Conservation (phyloP, 2,113 vertebrate species). For the Pterocles gutturalis region DNA sequence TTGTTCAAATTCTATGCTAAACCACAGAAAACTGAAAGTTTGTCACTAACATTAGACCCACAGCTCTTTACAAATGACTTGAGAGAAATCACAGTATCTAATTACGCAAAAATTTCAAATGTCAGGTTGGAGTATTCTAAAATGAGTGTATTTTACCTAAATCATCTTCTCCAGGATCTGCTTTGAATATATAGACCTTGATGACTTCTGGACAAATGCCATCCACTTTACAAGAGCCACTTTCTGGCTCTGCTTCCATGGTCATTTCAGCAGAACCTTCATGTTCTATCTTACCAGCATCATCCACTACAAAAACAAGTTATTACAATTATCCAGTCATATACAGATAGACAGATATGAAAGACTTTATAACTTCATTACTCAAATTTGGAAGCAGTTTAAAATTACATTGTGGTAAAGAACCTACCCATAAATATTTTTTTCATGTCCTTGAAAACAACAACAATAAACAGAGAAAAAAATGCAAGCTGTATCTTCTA, state of each 20-base stretch:
- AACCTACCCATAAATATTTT: constrained; percentile 2
- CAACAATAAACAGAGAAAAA: background rate
- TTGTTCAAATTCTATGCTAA: background rate
- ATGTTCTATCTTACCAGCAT: constrained; percentile 95
- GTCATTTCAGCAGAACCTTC: constrained; percentile 92
- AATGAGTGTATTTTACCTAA: constrained; percentile 84
- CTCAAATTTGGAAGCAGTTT: constrained; percentile 12
- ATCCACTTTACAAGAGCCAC: constrained; percentile 93
- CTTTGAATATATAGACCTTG: constrained; percentile 99
- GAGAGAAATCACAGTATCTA: background rate
- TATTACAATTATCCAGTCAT: constrained; percentile 50
- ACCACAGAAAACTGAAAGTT: background rate
- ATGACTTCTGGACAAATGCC: constrained; percentile 94
- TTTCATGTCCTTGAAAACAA: background rate
- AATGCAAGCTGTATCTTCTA: background rate
- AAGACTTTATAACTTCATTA: background rate
- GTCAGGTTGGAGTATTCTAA: constrained; percentile 21
- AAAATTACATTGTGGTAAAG: background rate
- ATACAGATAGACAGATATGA: constrained; percentile 20
- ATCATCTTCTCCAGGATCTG: constrained; percentile 96
- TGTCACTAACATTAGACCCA: background rate
- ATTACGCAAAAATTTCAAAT: constrained; percentile 8
- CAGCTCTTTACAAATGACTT: background rate
- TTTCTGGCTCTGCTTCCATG: constrained; percentile 88
- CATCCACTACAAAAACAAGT: constrained; percentile 88